Base-by-base conservation (phyloP, 2,113 vertebrate species). In the Ammodytes dubius region DNA sequence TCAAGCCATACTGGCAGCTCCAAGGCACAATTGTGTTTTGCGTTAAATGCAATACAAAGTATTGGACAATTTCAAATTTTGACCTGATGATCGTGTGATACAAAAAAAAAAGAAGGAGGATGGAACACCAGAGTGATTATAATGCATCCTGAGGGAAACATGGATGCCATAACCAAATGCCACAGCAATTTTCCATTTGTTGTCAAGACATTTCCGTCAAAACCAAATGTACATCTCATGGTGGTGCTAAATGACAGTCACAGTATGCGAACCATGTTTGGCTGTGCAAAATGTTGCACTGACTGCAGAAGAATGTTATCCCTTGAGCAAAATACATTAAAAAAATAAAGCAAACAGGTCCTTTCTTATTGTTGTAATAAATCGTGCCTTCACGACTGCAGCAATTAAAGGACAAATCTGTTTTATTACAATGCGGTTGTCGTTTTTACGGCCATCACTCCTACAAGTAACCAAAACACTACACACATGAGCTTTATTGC, bases 351-450 rank as follows among this genome's bases (percentile, higher is more conserved):
- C 7, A 45, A 64, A 46, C 10, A 3, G 7, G 3, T 27, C 7
- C 8, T 49, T 40, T 77, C 67, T 67, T 49, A 67, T 67, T 49
- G n/a, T 5, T 65, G 14, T 56, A 70, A 43, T 57, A 35, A 56
- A 70, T 1, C 8, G 2, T 45, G n/a, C 3, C n/a, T 27, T 45
- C 12, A 5, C 43, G 17, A 40, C 52, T 57, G 15, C 1, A 43
- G 39, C 10, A 53, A n/a, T 42, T 69, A 42, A 40, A 54, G 40
- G 45, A 47, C 27, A 70, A 12, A 9, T 56, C 17, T 43, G 5
- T 54, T 70, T 56, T 70, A 56, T 35, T 58, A 10, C 52, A 9
- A 27, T 57, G 17, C 56, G 49, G 61, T 10, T 13, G 17, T 40
- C 3, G 58, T 17, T 59, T 47, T 71, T 9, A 58, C n/a, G 11